phyloP scores from a whole-genome alignment of 2,113 vertebrate species.

The Dinomys branickii region DNA sequence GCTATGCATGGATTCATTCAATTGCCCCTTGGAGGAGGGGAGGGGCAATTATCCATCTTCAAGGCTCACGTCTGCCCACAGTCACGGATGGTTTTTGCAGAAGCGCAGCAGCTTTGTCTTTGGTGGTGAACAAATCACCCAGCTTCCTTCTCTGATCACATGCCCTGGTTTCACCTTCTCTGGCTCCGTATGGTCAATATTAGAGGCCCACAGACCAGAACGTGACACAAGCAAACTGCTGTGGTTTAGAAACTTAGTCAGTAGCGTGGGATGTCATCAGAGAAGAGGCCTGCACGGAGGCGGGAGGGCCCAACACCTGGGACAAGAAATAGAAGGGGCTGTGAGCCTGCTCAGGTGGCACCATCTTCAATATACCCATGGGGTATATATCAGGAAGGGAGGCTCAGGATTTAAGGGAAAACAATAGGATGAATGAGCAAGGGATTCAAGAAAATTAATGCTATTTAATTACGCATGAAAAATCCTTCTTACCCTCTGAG shows the following conservation, averaged over 20 bases:
- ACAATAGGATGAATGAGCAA: not conserved
- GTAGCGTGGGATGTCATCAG: not conserved
- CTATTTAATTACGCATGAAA: not conserved
- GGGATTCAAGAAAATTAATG: not conserved
- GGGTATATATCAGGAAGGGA: not conserved
- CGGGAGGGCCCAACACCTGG: not conserved
- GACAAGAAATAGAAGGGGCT: not conserved
- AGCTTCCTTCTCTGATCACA: not conserved
- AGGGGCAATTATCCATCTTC: not conserved
- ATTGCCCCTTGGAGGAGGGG: not conserved
- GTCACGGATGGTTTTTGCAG: not conserved
- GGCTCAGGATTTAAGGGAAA: not conserved
- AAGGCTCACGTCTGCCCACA: not conserved
- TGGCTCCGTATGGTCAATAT: not conserved
- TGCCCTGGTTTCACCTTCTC: not conserved
- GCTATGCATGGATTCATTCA: not conserved
- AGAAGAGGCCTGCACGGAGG: not conserved
- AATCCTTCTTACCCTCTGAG: not conserved
- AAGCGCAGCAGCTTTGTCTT: not conserved
- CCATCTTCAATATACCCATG: not conserved
- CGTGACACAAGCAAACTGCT: not conserved
- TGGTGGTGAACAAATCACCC: not conserved
- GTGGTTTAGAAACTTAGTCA: not conserved
- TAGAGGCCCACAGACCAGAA: not conserved
- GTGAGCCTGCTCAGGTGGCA: not conserved